Conservation (phyloP, 2,888 invertebrate genomes). For the Platycheirus albimanus region DNA sequence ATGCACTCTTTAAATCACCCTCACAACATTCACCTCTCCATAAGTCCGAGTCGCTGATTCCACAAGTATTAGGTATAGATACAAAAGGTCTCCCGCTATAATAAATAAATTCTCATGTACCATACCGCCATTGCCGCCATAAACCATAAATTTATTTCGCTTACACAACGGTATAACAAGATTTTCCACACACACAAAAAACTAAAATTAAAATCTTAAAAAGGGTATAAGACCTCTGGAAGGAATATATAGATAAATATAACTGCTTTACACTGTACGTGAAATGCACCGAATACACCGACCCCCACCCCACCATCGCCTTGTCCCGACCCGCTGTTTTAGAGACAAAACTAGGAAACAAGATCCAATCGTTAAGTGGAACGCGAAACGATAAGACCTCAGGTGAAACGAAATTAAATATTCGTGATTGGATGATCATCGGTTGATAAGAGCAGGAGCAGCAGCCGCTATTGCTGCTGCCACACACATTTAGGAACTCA, state of each 20-base stretch:
- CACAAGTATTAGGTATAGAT: too few species aligned
- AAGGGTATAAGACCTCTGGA: constrained; percentile 49
- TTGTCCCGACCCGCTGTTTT: too few species aligned
- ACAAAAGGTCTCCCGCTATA: constrained; percentile 55
- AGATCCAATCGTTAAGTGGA: constrained; percentile 74
- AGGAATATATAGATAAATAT: neutral
- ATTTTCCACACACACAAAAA: constrained; percentile 65
- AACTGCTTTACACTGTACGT: constrained; percentile 2
- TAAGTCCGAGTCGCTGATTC: too few species aligned
- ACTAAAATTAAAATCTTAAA: constrained; percentile 62
- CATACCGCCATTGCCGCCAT: constrained; percentile 41
- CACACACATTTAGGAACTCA: constrained; percentile 31
- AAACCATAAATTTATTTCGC: constrained; percentile 71
- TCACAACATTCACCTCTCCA: constrained; percentile 36
- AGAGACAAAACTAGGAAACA: constrained; percentile 68
- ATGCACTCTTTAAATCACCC: constrained; percentile 46
- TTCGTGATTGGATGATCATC: constrained; percentile 83
- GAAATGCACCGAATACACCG: constrained; percentile 20
- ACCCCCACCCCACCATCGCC: too few species aligned
- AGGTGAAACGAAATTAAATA: constrained; percentile 83
- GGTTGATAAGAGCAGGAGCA: constrained; percentile 64
- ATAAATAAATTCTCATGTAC: constrained; percentile 55
- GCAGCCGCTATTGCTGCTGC: constrained; percentile 5
- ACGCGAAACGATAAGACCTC: constrained; percentile 77
- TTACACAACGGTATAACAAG: constrained; percentile 72